A percentile compares a stretch with the other conserved stretches of the same genome.
Evolutionary conservation across 1,140 invertebrate genomes (phyloP).

Genomic region (Orchestia grillus): DNA sequence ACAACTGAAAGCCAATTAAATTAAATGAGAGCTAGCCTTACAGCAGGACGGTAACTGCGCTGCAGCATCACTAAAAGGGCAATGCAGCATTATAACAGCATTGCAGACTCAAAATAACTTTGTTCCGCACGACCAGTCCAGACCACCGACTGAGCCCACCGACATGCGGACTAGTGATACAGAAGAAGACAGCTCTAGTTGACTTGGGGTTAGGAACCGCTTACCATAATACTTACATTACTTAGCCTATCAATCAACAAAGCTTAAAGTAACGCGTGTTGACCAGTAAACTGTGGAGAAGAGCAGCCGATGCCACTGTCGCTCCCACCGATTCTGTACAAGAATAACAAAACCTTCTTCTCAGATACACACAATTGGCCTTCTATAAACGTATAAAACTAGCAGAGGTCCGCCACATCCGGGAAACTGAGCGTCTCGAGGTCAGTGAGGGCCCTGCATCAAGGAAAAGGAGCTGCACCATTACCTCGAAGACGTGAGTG

Average conservation of each 20-base stretch:
- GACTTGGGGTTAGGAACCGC: conserved; percentile 35
- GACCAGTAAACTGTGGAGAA: background rate
- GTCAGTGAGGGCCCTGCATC: background rate
- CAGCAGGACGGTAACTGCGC: background rate
- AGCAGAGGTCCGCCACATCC: background rate
- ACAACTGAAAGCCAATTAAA: background rate
- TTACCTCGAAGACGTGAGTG: background rate
- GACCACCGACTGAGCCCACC: background rate
- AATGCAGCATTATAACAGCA: background rate
- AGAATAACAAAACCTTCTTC: background rate
- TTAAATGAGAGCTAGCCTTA: background rate
- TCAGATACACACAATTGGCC: background rate
- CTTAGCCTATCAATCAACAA: conserved; percentile 20
- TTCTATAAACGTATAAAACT: conserved; percentile 38
- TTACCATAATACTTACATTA: conserved; percentile 36
- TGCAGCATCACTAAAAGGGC: background rate
- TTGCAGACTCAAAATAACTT: background rate
- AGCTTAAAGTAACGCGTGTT: background rate
- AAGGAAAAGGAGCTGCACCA: background rate
- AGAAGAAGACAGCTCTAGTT: background rate
- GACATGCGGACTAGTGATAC: background rate
- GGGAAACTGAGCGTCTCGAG: background rate
- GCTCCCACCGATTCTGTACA: background rate
- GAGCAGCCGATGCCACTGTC: background rate
- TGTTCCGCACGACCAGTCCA: background rate